Evolutionary conservation across 2,113 vertebrate genomes (phyloP), one percentile per base, ranked within the genome.

Genomic region (Chaetops frenatus): DNA sequence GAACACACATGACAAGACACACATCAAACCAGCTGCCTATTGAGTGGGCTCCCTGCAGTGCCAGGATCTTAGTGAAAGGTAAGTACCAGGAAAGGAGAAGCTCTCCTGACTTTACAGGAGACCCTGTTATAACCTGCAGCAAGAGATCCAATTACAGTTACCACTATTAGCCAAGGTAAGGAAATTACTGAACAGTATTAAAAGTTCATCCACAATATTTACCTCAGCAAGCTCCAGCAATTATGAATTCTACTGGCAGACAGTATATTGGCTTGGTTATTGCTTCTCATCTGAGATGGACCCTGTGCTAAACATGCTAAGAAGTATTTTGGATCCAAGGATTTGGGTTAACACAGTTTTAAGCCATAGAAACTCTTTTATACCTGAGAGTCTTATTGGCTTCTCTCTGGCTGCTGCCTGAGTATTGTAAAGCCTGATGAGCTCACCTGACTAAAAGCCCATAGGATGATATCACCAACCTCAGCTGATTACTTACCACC

Each of bases 181-280:
- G 94, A 96, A 96, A 97, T 80, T 94, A 97, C 10, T 53, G 67
- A 81, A 45, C 47, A 31, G 66, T 87, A 64, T 79, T 60, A 78
- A 80, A 94, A 90, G 92, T 76, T 61, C 40, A 71, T 51, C n/a
- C 48, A 67, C 57, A 31, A 21, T 57, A 74, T 69, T 61, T 33
- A 79, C 72, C 69, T 95, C 82, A 56, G 50, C 78, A 79, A 91
- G 60, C 29, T 95, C 57, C 69, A 70, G 45, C 58, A 85, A 51
- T 27, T 35, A 44, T 60, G 50, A 94, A 86, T 93, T 91, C 50
- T 48, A 88, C 44, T 4, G 2, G 25, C 69, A 73, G 25, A 90
- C 31, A 74, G 58, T 67, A 47, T 25, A 66, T 15, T 77, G 72
- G n/a, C 73, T 82, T 84, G 62, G 47, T 64, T 81, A 79, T 47